Evolutionary conservation across 2,797 vertebrate genomes (phyloP), one percentile per base, ranked within the genome.

Genomic region (Chelon labrosus): DNA sequence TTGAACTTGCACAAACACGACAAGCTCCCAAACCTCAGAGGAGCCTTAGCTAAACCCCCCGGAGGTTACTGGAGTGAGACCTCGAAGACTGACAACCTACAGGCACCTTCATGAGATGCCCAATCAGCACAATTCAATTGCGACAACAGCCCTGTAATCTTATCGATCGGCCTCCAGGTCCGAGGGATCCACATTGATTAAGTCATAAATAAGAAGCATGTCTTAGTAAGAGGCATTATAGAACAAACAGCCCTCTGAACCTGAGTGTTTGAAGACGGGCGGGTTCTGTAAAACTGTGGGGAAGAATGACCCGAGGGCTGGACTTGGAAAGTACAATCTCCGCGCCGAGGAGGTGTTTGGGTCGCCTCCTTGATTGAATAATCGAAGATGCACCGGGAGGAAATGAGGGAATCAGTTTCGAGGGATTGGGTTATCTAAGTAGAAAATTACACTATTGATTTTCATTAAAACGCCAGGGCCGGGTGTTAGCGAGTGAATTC

Each of bases 361-460:
- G 88, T 89, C 69, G 25, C n/a, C 69, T 78, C 41, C 69, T 55
- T 90, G 89, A 92, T 87, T 91, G 84, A 91, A 91, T 88, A 94
- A 94, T 94, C 88, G 79, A 93, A 92, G 80, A 89, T 67, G 81
- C 70, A 77, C 91, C 62, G 9, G 59, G 82, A 93, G 93, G 93
- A 94, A 94, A 94, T 94, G 88, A 90, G 82, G 83, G 90, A 94
- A 90, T 94, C 89, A 76, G 90, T 92, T 90, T 81, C 67, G 55
- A 87, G 77, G 78, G 85, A 94, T 91, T 90, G 90, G 89, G 80
- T 90, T 92, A 91, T 94, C 89, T 92, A 87, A 89, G 92, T 89
- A 92, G 92, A 94, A 94, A 92, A 94, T 95, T 92, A 92, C 89
- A 90, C 73, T 93, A 94, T 95, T 94, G 94, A 95, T 95, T 95